Evolutionary conservation across 2,113 vertebrate genomes (phyloP), one percentile per base, ranked within the genome.

Genomic region (Hystrix brachyura): DNA sequence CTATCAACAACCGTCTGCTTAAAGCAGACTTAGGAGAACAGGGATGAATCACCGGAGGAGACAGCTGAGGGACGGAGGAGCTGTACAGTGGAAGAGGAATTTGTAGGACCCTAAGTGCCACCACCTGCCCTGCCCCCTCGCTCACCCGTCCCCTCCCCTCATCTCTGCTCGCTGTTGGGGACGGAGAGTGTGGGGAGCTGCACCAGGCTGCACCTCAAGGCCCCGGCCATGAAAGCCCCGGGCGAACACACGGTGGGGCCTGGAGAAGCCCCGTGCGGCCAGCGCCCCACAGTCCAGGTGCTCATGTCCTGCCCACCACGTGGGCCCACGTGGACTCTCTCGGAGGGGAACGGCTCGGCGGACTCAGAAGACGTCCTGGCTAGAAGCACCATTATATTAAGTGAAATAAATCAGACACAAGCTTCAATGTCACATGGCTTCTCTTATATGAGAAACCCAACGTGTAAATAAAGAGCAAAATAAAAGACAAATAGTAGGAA

Each of bases 1-100:
- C 99, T 99, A 99, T 99, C 99, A 99, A 99, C 98, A 98, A 98
- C 98, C 97, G 98, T 98, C 99, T 98, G 99, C 98, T 98, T 98
- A 98, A 98, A 98, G 97, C 95, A 96, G 92, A 64, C 81, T 15
- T 18, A 2, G 67, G 94, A 90, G 96, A 98, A 98, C 86, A 86
- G 80, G 98, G 98, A 99, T 99, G 99, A 99, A 99, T 99, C 99
- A 99, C 17, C 0, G 95, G 95, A 98, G 97, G 96, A 98, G 99
- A 99, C 99, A 99, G 98, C 98, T 6, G 13, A 17, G 13, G 46
- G 74, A 51, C 46, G 74, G 13, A n/a, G 25, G 15, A 11, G 2
- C 98, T 97, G 98, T 98, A 98, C 99, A 99, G 98, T 97, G 89
- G 98, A 13, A 48, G 43, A 51, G 43, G 25, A 98, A 98, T 98